These are phyloP conservation scores for Nomada lathburiana DNA, from an alignment of 2,888 invertebrate species.

Conservation along the genomic window DNA sequence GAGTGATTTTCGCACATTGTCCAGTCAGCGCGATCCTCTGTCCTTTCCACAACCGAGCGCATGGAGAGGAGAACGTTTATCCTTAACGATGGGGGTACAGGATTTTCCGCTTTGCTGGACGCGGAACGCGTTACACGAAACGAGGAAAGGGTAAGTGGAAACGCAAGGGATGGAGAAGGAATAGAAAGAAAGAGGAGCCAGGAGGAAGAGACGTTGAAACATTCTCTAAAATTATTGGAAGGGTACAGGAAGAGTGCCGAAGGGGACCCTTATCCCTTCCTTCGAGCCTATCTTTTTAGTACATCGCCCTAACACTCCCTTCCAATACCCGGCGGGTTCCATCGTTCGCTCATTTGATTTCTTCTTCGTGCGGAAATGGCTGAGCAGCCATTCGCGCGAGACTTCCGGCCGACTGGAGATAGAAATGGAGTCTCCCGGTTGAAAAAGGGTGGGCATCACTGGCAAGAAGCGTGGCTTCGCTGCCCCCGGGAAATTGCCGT, in stretches of 20 bases:
- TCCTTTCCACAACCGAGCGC: constrained; percentile 7
- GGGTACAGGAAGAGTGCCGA: constrained; percentile 56
- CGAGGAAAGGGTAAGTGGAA: constrained; percentile 14
- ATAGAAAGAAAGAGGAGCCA: background rate
- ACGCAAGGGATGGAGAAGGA: background rate
- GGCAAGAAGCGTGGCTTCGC: constrained; percentile 30
- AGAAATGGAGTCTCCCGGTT: constrained; percentile 81
- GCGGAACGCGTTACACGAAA: constrained; percentile 10
- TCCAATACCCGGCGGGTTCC: constrained; percentile 62
- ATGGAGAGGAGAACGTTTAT: constrained; percentile 43
- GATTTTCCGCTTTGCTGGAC: constrained; percentile 41
- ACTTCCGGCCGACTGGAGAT: constrained; percentile 82
- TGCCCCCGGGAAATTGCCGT: constrained; percentile 79
- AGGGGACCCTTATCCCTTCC: constrained; percentile 68
- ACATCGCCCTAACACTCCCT: constrained; percentile 67
- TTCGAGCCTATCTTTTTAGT: constrained; percentile 73
- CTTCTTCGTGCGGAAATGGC: constrained; percentile 83
- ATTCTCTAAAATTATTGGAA: constrained; percentile 66
- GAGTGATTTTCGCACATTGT: background rate
- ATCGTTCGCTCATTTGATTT: constrained; percentile 79
- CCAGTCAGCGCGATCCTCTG: background rate
- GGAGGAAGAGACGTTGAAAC: constrained; percentile 57
- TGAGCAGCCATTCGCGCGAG: constrained; percentile 83
- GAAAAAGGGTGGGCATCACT: constrained; percentile 59
- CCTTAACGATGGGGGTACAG: constrained; percentile 35